Evolutionary conservation across 2,113 vertebrate genomes (phyloP).

Genomic region (Bubo bubo): DNA sequence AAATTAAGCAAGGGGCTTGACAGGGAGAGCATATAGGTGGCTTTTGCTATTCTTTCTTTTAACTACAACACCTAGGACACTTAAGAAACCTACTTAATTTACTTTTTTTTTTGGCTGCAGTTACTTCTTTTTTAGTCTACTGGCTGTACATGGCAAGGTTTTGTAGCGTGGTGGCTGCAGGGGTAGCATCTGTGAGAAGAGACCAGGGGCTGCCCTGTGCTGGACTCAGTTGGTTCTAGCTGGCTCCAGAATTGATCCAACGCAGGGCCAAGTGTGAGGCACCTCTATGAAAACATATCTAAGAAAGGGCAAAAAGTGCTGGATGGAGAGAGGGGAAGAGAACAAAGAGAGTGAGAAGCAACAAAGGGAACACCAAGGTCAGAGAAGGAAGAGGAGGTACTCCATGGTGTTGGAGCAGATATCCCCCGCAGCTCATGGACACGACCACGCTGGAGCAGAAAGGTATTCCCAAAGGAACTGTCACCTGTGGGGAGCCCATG

Average conservation of each 20-base stretch:
- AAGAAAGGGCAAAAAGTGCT: background rate
- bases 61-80: background rate
- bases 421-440: background rate
- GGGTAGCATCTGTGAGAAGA: background rate
- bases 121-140: background rate
- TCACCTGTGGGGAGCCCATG: accelerated
- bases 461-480: background rate
- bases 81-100: background rate
- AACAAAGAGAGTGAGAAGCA: background rate
- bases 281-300: background rate
- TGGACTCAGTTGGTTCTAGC: background rate
- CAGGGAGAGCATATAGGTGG: background rate
- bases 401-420: background rate
- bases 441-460: background rate
- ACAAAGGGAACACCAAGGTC: background rate
- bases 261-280: background rate
- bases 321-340: background rate
- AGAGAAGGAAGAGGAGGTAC: background rate
- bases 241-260: background rate
- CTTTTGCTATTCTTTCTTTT: background rate
- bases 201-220: background rate
- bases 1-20: background rate
- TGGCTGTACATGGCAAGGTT: background rate
- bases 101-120: background rate
- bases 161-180: background rate